Base-by-base conservation (phyloP, 2,888 invertebrate genomes). In the Iselma pallidipennis region DNA sequence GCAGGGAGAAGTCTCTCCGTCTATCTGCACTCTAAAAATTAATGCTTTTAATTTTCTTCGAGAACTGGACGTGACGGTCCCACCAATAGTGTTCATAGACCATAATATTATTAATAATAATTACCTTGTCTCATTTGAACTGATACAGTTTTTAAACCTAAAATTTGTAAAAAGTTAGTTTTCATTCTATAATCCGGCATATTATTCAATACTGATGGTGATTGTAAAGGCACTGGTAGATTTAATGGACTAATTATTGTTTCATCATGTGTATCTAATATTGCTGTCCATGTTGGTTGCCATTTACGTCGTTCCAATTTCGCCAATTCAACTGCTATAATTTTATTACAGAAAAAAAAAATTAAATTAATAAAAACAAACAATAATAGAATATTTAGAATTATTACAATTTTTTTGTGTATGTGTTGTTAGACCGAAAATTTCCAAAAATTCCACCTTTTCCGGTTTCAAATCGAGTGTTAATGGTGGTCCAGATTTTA, bases 381-480 rank as follows among this genome's bases (percentile, higher is more conserved):
- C 16, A 26, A 10, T 28, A 5, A 29, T 7, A 31, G 33, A 56
- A 33, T 23, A 58, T n/a, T n/a, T n/a, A n/a, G n/a, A 42, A 50
- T 54, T 71, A 82, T 82, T 82, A 90, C 90, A 88, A 82, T 87
- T 88, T 71, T 82, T 87, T 65, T 78, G 82, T 53, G 82, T 81
- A 57, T 84, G 83, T n/a, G 90, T 87, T 6, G 88, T 88, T 61
- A 91, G 79, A 53, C 84, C 86, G 66, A 90, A 86, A 68, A 85
- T 82, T 25, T 86, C 83, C 55, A 91, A 82, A 76, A 90, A 90
- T 14, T 85, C 81, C 14, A 86, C 76, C 76, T 91, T 86, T 51
- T 83, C 82, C 28, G 83, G 81, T 12, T 82, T 80, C 57, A 82
- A 79, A 66, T 85, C 84, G 16, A 82, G 76, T 66, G 83, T 83